Evolutionary conservation across 1,140 invertebrate genomes (phyloP).

Genomic region (Scaptomyza hsui): DNA sequence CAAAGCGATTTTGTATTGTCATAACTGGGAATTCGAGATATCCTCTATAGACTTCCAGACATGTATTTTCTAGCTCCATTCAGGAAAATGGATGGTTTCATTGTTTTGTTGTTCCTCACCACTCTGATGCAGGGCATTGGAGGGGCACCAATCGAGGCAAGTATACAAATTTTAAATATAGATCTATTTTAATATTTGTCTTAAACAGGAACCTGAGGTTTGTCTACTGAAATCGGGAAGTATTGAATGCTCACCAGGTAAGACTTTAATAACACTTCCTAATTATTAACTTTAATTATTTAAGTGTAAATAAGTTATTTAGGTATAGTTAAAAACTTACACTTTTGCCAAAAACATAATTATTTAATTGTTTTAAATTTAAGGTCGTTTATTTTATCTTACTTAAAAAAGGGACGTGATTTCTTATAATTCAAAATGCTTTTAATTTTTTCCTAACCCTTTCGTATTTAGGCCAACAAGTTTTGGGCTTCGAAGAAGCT

Average conservation of each 20-base stretch:
- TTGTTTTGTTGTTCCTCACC: constrained; percentile 24
- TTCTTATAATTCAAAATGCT: not conserved
- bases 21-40: not conserved
- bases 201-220: constrained; percentile 26
- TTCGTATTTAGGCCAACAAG: not conserved
- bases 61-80: constrained; percentile 23
- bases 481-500: not conserved
- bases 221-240: constrained; percentile 22
- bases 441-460: not conserved
- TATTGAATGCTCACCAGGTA: constrained; percentile 37
- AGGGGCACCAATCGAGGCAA: constrained; percentile 30
- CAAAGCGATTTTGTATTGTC: not conserved
- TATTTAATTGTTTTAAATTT: not conserved
- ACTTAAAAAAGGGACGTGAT: not conserved
- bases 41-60: not conserved
- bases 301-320: too few species aligned
- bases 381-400: not conserved
- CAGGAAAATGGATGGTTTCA: constrained; percentile 26
- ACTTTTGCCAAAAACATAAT: not conserved
- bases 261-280: not conserved
- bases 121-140: constrained; percentile 13
- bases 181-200: not conserved
- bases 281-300: too few species aligned
- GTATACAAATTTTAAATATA: not conserved
- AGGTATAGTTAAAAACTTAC: not conserved